These are phyloP conservation scores for Macrosteles quadrilineatus DNA, from an alignment of 1,140 invertebrate genomes.

Conservation along the genomic window DNA sequence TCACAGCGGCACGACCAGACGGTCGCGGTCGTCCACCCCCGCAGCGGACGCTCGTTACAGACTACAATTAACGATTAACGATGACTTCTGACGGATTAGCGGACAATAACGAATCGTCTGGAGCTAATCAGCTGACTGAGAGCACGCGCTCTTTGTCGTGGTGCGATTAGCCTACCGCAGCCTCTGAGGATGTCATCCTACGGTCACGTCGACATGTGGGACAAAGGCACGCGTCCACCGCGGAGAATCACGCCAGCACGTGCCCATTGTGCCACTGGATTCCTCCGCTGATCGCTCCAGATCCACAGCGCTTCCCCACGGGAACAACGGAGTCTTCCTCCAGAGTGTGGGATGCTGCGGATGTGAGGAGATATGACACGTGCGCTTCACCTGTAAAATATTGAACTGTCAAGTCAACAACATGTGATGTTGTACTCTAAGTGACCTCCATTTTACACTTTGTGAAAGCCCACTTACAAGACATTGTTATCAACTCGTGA, in stretches of 20 bases:
- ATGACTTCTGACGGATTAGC: slow-evolving; percentile 4
- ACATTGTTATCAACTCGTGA: no score
- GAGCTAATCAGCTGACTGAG: background rate
- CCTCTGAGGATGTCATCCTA: background rate
- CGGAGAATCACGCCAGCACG: background rate
- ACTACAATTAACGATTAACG: background rate
- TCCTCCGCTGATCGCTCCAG: no score
- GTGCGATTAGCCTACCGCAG: slow-evolving; percentile 6
- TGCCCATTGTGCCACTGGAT: background rate
- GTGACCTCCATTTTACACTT: no score
- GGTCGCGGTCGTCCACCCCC: background rate
- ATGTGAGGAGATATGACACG: no score
- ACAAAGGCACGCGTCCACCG: background rate
- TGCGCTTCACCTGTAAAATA: no score
- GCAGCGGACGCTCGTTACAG: background rate
- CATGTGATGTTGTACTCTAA: no score
- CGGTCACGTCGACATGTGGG: slow-evolving; percentile 7
- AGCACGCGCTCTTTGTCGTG: background rate
- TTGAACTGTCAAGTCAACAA: no score
- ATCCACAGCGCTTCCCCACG: no score
- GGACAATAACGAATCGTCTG: slow-evolving; percentile 16
- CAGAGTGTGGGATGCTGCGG: no score
- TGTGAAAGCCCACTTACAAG: no score
- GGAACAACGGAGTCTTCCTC: no score
- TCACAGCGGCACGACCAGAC: no score